A percentile compares a stretch with the other conserved stretches of the same genome.
phyloP scores from a whole-genome alignment of 2,888 invertebrate genomes.

The Cephus pygmeus region DNA sequence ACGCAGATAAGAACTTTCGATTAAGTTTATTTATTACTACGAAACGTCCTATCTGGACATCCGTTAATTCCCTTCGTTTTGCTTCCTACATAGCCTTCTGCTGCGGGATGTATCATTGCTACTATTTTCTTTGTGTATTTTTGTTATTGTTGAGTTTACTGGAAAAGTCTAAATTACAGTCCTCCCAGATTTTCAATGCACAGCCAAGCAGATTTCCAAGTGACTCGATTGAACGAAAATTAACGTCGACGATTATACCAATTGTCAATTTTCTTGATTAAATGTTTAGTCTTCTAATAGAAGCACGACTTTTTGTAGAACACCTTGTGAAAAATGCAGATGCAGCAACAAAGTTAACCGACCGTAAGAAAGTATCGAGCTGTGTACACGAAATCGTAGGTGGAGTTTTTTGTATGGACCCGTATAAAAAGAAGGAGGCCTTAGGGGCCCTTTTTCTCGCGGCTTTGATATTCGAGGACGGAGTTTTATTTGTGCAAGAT shows the following conservation, averaged over 20 bases:
- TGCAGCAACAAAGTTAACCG: background rate
- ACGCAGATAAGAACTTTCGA: constrained; percentile 9
- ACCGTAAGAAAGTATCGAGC: background rate
- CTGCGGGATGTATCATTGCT: background rate
- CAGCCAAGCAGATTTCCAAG: background rate
- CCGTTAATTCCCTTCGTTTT: background rate
- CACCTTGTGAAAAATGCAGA: background rate
- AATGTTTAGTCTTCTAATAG: background rate
- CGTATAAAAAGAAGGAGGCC: constrained; percentile 4
- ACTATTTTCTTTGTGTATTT: background rate
- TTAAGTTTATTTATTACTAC: constrained; percentile 7
- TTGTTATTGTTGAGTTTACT: background rate
- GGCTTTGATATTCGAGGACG: background rate
- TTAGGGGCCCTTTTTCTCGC: constrained; percentile 3
- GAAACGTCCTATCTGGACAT: constrained; percentile 2
- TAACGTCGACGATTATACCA: background rate
- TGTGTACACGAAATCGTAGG: background rate
- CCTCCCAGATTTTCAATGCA: background rate
- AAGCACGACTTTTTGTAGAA: background rate
- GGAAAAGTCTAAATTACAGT: background rate
- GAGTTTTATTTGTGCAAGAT: constrained; percentile 7
- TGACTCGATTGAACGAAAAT: background rate
- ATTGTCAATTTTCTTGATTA: background rate
- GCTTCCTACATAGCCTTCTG: background rate
- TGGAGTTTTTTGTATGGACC: background rate